Base-by-base conservation (phyloP, 2,797 vertebrate genomes). In the Alosa sapidissima region DNA sequence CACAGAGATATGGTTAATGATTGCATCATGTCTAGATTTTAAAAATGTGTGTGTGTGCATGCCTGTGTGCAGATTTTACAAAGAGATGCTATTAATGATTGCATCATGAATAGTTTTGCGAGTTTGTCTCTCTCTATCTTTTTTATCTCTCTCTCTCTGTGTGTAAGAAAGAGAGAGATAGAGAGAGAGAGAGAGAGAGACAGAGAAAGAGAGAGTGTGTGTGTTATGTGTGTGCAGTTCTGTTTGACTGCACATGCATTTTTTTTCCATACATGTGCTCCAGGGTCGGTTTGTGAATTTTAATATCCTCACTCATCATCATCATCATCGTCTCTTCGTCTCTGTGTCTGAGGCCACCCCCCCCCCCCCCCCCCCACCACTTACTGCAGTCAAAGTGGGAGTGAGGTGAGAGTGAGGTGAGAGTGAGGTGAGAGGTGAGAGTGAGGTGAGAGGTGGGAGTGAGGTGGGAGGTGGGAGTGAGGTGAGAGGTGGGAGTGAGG, bases 191-290 rank as follows among this genome's bases (percentile, higher is more conserved):
- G 7, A 24, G 24, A 24, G 62, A 11, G n/a, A 41, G 68, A 41
- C 33, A 19, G 68, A 16, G 78, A 3, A 52, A 75, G 65, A 58
- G 8, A 72, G 13, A 48, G 8, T 83, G 65, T 21, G 60, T 51
- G 7, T 62, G 81, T 72, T 24, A 81, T 24, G 62, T 13, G 68
- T 41, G 11, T 75, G 33, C 36, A 36, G 24, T 82, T 78, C 14
- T 78, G 36, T 47, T 85, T 47, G 86, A 48, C 62, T 65, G 85
- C 13, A 49, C 3, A 13, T 60, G 48, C 84, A 81, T 81, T 83
- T 33, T 41, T 41, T 87, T 83, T 88, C 41, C 28, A 33, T 68
- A 24, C 10, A 14, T 5, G 68, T 41, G 33, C 68, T 78, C 19
- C 41, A 78, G 41, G 72, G 72, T 47, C 14, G 45, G 36, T 47